A percentile compares a stretch with the other conserved stretches of the same genome.
Evolutionary conservation across 2,888 invertebrate species (phyloP).

Genomic region (Agrilus cyanescens): DNA sequence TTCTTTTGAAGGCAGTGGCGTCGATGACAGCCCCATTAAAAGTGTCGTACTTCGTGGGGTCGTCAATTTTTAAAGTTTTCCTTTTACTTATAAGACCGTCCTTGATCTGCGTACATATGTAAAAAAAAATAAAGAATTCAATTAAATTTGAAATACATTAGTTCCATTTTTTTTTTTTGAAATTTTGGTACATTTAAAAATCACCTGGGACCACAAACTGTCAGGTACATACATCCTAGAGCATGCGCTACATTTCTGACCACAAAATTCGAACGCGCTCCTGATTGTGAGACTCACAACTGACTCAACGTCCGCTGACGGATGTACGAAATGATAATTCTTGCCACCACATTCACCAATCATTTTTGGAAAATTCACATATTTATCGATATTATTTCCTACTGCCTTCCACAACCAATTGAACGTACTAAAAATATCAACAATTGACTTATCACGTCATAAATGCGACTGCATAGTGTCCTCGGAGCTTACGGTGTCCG

Average conservation of each 20-base stretch:
- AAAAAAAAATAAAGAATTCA: too few relatives aligned
- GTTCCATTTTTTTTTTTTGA: too few relatives aligned
- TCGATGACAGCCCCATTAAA: conserved; percentile 98
- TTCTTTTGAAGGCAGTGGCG: conserved; percentile 80
- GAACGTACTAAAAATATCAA: conserved; percentile 56
- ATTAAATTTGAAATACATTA: too few relatives aligned
- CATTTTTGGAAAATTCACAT: conserved; percentile 83
- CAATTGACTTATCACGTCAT: neutral
- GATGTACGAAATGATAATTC: conserved; percentile 96
- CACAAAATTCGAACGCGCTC: conserved; percentile 91
- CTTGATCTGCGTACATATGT: conserved; percentile 44
- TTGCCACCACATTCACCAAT: conserved; percentile 98
- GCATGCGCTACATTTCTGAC: conserved; percentile 98
- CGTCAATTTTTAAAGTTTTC: conserved; percentile 72
- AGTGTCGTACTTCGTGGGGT: conserved; percentile 64
- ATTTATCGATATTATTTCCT: conserved; percentile 73
- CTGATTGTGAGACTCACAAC: conserved; percentile 78
- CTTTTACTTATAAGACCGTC: conserved; percentile 58
- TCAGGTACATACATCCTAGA: conserved; percentile 93
- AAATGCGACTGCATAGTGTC: too few relatives aligned
- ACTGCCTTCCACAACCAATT: conserved; percentile 88
- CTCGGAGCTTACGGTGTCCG: too few relatives aligned
- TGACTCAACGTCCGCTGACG: conserved; percentile 70
- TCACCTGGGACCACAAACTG: conserved; percentile 66
- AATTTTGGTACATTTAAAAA: conserved; percentile 1